Base-by-base conservation (phyloP, 2,797 vertebrate species). In the Brotula barbata region DNA sequence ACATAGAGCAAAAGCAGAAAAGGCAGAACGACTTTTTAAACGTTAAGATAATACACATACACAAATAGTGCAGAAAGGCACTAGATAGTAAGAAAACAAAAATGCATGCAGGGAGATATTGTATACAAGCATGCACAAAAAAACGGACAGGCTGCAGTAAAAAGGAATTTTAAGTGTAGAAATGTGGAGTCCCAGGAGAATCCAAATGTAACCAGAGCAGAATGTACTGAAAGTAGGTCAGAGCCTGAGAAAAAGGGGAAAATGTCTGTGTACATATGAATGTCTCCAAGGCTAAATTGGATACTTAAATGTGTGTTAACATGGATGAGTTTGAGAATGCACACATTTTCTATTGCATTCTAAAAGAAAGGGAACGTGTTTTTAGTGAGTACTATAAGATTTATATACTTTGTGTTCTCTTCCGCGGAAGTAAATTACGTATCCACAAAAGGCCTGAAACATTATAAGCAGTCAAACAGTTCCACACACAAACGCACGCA, bases 141-240 rank as follows among this genome's bases (percentile, higher is more conserved):
- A 66, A 11, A 60, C 25, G 54, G 19, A 72, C 13, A 64, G 46
- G 64, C 68, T 69, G 63, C 10, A 56, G 47, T 50, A 77, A 25
- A 44, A 42, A 25, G 74, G 68, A 64, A 81, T 58, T 76, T 59
- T 60, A 76, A 77, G 47, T 69, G 62, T 63, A 60, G 45, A 82
- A 75, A 49, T 75, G 68, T 65, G 25, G 57, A 75, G 64, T 82
- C 85, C 82, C 77, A 50, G 53, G 81, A 82, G 76, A 85, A 72
- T 46, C 37, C 16, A 49, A 73, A 36, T 58, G 78, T 56, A 88
- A 85, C 77, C 85, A 82, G 74, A 65, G 60, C 89, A 82, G 86
- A 88, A 89, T 86, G 83, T 64, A 64, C 48, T 72, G 58, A 87
- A 92, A 88, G 78, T 90, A 91, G 91, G 90, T 91, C 89, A 90